Evolutionary conservation across 2,113 vertebrate genomes (phyloP).

Genomic region (Ciconia stormi): DNA sequence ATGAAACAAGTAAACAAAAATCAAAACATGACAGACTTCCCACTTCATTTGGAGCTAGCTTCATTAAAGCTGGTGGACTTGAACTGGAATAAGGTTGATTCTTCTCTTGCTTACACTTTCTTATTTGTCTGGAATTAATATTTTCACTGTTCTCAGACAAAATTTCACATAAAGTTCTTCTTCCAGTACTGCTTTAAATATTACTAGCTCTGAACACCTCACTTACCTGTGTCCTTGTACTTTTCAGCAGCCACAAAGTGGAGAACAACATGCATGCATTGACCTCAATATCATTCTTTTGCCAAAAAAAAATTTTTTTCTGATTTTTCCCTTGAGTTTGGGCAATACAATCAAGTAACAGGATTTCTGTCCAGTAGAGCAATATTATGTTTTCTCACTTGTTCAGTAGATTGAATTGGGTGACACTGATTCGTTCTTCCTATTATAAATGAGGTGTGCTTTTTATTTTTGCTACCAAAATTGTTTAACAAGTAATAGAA

Average conservation of each 20-base stretch:
- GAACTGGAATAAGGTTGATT: not conserved
- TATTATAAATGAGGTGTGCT: not conserved
- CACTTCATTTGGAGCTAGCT: not conserved
- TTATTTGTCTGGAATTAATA: not conserved
- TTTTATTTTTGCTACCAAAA: not conserved
- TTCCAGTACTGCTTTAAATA: not conserved
- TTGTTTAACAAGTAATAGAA: conserved; percentile 8
- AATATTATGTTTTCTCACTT: not conserved
- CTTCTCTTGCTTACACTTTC: not conserved
- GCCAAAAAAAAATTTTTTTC: not conserved
- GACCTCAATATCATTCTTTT: not conserved
- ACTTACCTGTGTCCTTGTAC: not conserved
- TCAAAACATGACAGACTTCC: not conserved
- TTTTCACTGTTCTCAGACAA: not conserved
- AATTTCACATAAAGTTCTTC: not conserved
- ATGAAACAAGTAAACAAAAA: not conserved
- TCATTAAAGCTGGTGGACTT: not conserved
- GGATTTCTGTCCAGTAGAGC: not conserved
- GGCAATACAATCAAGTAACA: not conserved
- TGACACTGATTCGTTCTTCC: not conserved
- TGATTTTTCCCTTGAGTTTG: not conserved
- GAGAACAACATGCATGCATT: not conserved
- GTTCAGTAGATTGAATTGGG: not conserved
- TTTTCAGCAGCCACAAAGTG: not conserved
- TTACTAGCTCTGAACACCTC: not conserved